Evolutionary conservation across 1,140 invertebrate species (phyloP).

Genomic region (Lanistes nyassanus): DNA sequence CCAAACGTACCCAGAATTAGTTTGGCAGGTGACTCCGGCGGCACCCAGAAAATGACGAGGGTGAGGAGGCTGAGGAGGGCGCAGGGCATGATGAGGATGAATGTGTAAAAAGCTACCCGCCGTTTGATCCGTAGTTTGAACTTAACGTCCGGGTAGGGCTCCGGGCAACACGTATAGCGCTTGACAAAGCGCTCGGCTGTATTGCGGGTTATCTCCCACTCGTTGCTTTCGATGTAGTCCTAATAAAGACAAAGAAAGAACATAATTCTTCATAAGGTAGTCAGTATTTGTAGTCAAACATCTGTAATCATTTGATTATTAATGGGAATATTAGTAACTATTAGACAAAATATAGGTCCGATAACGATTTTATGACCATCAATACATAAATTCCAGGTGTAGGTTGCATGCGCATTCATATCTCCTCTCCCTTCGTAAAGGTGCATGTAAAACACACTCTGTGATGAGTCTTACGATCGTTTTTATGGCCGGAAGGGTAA

Average conservation of each 20-base stretch:
- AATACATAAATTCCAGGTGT: too few relatives aligned
- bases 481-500: too few relatives aligned
- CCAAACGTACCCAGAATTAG: conserved; percentile 64
- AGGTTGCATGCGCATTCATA: too few relatives aligned
- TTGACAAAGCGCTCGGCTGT: conserved; percentile 50
- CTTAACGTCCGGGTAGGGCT: conserved; percentile 65
- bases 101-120: conserved; percentile 65
- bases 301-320: not conserved
- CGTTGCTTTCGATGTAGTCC: conserved; percentile 64
- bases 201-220: conserved; percentile 61
- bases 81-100: conserved; percentile 66
- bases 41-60: conserved; percentile 68
- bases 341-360: too few relatives aligned
- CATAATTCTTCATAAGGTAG: too few relatives aligned
- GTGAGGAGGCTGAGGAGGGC: conserved; percentile 64
- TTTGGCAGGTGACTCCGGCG: conserved; percentile 68
- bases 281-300: not conserved
- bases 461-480: too few relatives aligned
- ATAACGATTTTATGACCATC: too few relatives aligned
- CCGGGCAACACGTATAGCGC: conserved; percentile 64
- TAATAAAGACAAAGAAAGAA: conserved; percentile 31
- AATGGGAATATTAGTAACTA: too few relatives aligned
- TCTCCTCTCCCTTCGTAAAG: too few relatives aligned
- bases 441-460: too few relatives aligned
- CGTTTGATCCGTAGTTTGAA: conserved; percentile 61